These are phyloP conservation scores for Parascotia fuliginaria DNA, from an alignment of 2,888 invertebrate species.

Conservation along the genomic window DNA sequence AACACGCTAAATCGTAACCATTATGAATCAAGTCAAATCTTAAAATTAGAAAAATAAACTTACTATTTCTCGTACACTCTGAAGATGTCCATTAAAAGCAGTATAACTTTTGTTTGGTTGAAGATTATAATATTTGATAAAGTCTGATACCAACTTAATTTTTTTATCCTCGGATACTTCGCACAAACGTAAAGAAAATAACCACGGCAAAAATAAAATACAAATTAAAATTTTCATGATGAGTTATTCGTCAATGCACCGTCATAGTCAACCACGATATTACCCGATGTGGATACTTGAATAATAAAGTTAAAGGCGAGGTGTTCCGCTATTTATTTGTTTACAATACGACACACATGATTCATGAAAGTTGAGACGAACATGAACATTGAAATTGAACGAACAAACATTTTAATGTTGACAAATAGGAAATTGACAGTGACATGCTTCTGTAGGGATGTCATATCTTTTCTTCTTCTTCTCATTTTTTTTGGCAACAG, in stretches of 20 bases:
- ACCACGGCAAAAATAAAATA: slow-evolving; percentile 46
- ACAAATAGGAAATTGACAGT: slow-evolving; percentile 1
- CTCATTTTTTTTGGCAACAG: too few species aligned
- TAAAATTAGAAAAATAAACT: slow-evolving; percentile 50
- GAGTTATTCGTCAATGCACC: slow-evolving; percentile 46
- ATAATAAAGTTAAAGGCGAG: slow-evolving; percentile 14
- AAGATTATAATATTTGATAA: slow-evolving; percentile 79
- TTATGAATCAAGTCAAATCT: slow-evolving; percentile 4
- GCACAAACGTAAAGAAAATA: slow-evolving; percentile 54
- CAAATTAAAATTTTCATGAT: slow-evolving; percentile 57
- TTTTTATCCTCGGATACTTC: slow-evolving; percentile 59
- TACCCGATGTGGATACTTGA: slow-evolving; percentile 29
- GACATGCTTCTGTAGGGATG: neutral
- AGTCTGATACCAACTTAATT: slow-evolving; percentile 63
- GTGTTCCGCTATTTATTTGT: slow-evolving; percentile 38
- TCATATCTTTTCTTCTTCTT: too few species aligned
- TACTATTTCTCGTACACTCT: slow-evolving; percentile 77
- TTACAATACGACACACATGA: slow-evolving; percentile 33
- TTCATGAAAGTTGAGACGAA: slow-evolving; percentile 24
- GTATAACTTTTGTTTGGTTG: slow-evolving; percentile 72
- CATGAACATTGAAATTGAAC: slow-evolving; percentile 21
- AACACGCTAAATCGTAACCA: neutral
- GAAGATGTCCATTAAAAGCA: slow-evolving; percentile 74
- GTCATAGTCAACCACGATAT: slow-evolving; percentile 53
- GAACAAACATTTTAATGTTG: neutral